Percentiles rank a stretch among this genome's conserved stretches.
Conservation (phyloP, 2,797 vertebrate genomes). For the Epinephelus malabaricus region DNA sequence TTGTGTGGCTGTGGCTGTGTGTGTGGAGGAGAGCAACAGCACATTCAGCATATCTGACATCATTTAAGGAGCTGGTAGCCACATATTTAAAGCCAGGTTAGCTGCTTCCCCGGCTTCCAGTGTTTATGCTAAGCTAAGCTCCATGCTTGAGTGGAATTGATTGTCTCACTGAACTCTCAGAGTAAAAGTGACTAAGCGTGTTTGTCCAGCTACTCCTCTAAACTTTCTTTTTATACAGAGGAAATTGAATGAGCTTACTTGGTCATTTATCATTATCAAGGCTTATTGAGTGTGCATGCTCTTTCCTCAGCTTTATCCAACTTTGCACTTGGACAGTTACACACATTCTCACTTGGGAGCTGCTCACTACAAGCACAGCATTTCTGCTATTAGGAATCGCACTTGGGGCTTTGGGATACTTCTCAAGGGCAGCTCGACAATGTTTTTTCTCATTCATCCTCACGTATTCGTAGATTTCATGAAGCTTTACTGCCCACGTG, state of each 20-base stretch:
- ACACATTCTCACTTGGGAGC: constrained; percentile 14
- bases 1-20: too few relatives aligned
- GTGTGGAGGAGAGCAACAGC: too few relatives aligned
- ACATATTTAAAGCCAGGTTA: not conserved
- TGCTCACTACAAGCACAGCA: constrained; percentile 7
- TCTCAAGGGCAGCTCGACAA: not conserved
- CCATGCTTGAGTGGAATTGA: constrained; percentile 4
- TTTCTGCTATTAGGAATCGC: not conserved
- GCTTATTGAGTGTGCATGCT: constrained; percentile 19
- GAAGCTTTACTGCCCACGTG: not conserved
- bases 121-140: constrained; percentile 5
- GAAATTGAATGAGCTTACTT: constrained; percentile 8
- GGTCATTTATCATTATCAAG: constrained; percentile 35
- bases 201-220: constrained; percentile 17
- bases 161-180: not conserved
- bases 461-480: not conserved
- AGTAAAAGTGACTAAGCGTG: not conserved
- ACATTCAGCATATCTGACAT: too few relatives aligned
- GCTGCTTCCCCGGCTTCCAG: not conserved
- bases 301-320: constrained; percentile 23
- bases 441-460: constrained; percentile 6
- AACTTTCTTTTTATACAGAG: constrained; percentile 13
- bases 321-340: constrained; percentile 16
- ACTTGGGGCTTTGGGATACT: not conserved
- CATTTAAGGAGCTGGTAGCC: too few relatives aligned